Evolutionary conservation across 2,797 vertebrate genomes (phyloP).

Genomic region (Rhinella marina): DNA sequence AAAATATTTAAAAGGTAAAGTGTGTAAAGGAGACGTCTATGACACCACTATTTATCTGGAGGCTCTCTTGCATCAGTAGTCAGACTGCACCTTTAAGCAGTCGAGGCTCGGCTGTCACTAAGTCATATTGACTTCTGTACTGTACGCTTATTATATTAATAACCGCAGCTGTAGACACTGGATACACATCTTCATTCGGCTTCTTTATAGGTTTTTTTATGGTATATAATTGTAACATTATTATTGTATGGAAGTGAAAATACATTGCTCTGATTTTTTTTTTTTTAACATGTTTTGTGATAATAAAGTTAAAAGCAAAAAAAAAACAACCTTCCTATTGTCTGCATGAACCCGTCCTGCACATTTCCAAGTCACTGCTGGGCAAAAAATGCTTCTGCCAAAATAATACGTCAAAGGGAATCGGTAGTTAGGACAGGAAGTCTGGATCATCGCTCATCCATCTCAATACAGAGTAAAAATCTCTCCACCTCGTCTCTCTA

Average conservation of each 20-base stretch:
- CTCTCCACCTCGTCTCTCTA: neutral
- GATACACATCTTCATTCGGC: neutral
- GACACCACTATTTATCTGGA: neutral
- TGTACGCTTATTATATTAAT: conserved; percentile 65
- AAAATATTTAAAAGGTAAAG: neutral
- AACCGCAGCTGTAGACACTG: neutral
- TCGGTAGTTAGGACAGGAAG: no score
- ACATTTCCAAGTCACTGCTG: no score
- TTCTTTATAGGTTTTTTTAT: neutral
- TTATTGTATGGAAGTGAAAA: neutral
- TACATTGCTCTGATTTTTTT: neutral
- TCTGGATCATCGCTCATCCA: no score
- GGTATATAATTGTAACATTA: conserved; percentile 1
- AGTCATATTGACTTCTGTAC: conserved; percentile 88
- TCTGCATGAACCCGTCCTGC: no score
- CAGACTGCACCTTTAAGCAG: neutral
- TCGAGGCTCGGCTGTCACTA: conserved; percentile 54
- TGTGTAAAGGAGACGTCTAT: neutral
- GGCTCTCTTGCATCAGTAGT: neutral
- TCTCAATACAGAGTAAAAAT: neutral
- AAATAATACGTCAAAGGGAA: no score
- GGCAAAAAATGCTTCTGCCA: no score
- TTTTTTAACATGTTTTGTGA: conserved; percentile 45
- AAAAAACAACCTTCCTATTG: neutral
- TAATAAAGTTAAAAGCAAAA: conserved; percentile 11